Percentiles rank a stretch among this genome's conserved stretches.
Evolutionary conservation across 2,113 vertebrate species (phyloP).

Genomic region (Cricetomys ansorgei): DNA sequence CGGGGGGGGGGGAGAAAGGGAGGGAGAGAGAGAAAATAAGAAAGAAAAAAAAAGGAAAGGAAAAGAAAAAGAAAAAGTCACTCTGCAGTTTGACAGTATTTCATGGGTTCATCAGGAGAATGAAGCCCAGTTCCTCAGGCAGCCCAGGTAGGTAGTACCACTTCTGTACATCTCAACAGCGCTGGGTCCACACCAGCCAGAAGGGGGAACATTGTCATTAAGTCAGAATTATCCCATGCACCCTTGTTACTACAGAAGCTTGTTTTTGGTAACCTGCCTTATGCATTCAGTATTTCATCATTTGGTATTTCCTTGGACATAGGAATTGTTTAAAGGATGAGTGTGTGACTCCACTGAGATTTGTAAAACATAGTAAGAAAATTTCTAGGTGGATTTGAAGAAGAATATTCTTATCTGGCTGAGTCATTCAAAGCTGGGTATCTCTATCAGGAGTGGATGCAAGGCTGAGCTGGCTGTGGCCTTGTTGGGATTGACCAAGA

Average conservation of each 20-base stretch:
- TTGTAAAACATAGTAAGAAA: not conserved
- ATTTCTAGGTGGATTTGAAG: not conserved
- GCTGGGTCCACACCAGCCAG: not conserved
- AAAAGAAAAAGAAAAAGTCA: no score
- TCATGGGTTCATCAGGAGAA: not conserved
- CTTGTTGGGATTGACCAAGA: no score
- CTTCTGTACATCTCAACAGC: not conserved
- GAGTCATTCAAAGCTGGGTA: not conserved
- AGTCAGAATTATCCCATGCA: not conserved
- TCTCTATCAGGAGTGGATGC: not conserved
- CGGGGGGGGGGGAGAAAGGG: no score
- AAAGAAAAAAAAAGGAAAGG: no score
- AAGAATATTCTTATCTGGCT: not conserved
- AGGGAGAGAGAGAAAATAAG: no score
- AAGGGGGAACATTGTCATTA: not conserved
- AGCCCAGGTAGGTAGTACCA: not conserved
- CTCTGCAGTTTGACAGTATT: not conserved
- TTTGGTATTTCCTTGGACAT: not conserved
- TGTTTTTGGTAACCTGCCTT: not conserved
- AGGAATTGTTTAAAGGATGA: not conserved
- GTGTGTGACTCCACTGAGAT: not conserved
- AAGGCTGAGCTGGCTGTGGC: not conserved
- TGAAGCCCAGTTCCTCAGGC: not conserved
- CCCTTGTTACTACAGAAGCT: constrained; percentile 49
- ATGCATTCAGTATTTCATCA: not conserved